Evolutionary conservation across 1,140 invertebrate genomes (phyloP).

Genomic region (Drosophila aff.): DNA sequence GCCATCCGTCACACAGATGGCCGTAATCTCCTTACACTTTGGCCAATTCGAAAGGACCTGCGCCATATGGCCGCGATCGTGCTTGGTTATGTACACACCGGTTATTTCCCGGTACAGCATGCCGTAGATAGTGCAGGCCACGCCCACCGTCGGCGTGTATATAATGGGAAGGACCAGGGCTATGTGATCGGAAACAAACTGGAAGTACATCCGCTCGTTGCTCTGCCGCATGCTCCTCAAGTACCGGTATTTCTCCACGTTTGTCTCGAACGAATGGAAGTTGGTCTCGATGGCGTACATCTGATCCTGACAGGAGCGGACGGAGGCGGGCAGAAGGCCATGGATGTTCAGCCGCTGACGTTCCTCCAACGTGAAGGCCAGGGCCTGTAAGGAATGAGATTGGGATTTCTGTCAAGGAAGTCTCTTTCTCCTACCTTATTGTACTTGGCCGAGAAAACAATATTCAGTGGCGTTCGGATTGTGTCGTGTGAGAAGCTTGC

Average conservation of each 20-base stretch:
- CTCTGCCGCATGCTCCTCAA: slow-evolving; percentile 92
- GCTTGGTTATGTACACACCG: slow-evolving; percentile 97
- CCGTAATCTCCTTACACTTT: slow-evolving; percentile 89
- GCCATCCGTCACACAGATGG: slow-evolving; percentile 97
- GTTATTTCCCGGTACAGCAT: slow-evolving; percentile 87
- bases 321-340: slow-evolving; percentile 92
- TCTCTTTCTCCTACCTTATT: slow-evolving; percentile 30
- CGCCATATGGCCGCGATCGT: slow-evolving; percentile 96
- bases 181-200: slow-evolving; percentile 95
- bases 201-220: slow-evolving; percentile 97
- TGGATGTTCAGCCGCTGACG: slow-evolving; percentile 87
- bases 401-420: accelerated
- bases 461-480: neutral
- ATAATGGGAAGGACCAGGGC: slow-evolving; percentile 92
- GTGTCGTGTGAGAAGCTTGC: neutral
- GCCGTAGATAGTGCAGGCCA: slow-evolving; percentile 88
- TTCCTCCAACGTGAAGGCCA: slow-evolving; percentile 44
- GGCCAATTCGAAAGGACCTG: slow-evolving; percentile 88
- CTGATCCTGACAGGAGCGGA: slow-evolving; percentile 94
- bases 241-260: slow-evolving; percentile 94
- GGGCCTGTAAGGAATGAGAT: slow-evolving; percentile 6
- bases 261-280: slow-evolving; percentile 90
- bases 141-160: slow-evolving; percentile 87
- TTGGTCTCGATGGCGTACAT: slow-evolving; percentile 90
- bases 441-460: slow-evolving; percentile 14